Percentiles rank a stretch among this genome's conserved stretches.
phyloP scores from a whole-genome alignment of 2,113 vertebrate species.

The Lophochroa leadbeateri region DNA sequence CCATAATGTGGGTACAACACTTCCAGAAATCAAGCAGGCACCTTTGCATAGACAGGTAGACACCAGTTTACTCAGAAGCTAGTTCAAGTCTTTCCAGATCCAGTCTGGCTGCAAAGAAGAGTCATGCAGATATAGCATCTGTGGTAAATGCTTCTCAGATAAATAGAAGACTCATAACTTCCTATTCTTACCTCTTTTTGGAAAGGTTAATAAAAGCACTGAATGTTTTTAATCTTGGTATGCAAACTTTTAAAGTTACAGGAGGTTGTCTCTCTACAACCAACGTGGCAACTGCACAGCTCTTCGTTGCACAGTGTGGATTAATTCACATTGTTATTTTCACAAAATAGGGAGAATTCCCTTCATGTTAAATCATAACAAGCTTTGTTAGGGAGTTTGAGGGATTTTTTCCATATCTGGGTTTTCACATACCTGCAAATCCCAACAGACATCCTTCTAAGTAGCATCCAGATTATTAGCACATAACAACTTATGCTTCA shows the following conservation, averaged over 20 bases:
- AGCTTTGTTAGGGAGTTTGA: background rate
- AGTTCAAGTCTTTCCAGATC: background rate
- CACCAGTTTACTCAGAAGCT: background rate
- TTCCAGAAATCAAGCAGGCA: background rate
- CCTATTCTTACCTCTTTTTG: background rate
- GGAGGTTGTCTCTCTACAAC: background rate
- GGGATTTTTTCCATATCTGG: background rate
- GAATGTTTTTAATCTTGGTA: background rate
- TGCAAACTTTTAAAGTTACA: background rate
- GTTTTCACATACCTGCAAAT: background rate
- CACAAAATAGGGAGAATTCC: background rate
- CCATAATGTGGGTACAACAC: accelerated
- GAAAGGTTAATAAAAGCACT: background rate
- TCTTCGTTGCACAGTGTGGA: background rate
- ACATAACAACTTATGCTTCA: background rate
- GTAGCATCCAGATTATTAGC: background rate
- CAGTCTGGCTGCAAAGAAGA: background rate
- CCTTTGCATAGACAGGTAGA: background rate
- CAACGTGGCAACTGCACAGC: background rate
- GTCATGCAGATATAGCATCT: background rate
- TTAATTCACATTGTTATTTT: background rate
- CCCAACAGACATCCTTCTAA: background rate
- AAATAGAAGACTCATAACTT: background rate
- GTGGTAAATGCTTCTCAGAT: background rate
- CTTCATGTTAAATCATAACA: background rate